Base-by-base conservation (phyloP, 2,797 vertebrate species). In the Tangara arthus region DNA sequence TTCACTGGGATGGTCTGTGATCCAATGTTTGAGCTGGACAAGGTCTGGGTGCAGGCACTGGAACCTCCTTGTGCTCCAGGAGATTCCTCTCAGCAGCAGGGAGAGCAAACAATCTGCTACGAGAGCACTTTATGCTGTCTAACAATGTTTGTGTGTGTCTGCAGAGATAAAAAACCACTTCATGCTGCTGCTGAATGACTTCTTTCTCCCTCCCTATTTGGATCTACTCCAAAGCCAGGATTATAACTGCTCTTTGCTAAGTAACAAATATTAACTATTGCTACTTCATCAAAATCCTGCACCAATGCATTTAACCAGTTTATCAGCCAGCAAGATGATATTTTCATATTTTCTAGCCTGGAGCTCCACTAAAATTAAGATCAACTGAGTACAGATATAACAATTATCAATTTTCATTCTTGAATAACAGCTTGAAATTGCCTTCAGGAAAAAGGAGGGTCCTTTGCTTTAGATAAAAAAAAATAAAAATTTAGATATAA, bases 321-420 rank as follows among this genome's bases (percentile, higher is more conserved):
- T 90, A 93, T 95, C 89, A 90, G 93, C 89, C 95, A 75, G 82
- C 94, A 97, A 96, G 94, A 94, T 71, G 63, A 30, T 92, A 94
- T 93, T 97, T 97, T 97, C 95, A 96, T 93, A 94, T 97, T 97
- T 97, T 93, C 91, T 97, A 97, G 98, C 98, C 98, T 85, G 93
- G 65, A 97, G 97, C 96, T 91, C 91, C 96, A 91, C 94, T 93
- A 97, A 97, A 98, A 96, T 92, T 97, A 98, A 97, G 94, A 97
- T 95, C 96, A 94, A 96, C 97, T 76, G 47, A 95, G 93, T 94
- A 95, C 94, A 94, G 90, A 96, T 96, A 96, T 97, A 97, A 96
- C 96, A 96, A 97, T 96, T 97, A 98, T 96, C 98, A 97, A 84
- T 98, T 98, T 97, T 97, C 98, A 97, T 97, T 98, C 97, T 97